Percentiles rank a stretch among this genome's conserved stretches.
Conservation (phyloP, 2,797 vertebrate species). For the Lutjanus argentimaculatus region DNA sequence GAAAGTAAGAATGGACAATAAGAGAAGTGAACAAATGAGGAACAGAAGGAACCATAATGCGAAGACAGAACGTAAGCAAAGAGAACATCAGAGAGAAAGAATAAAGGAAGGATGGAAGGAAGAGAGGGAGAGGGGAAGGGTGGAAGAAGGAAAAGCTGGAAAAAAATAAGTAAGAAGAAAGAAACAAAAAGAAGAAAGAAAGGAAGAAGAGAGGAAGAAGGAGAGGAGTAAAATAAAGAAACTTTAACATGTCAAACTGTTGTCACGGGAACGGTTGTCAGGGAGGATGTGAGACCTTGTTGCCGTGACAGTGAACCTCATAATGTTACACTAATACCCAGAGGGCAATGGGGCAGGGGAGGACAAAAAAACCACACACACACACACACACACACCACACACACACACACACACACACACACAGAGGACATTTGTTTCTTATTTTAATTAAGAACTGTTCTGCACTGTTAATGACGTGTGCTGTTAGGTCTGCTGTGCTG, state of each 20-base stretch:
- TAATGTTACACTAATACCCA: constrained; percentile 22
- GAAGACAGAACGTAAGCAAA: background rate
- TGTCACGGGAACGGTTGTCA: background rate
- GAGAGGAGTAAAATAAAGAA: too few species aligned
- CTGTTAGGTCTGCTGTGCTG: background rate
- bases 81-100: too few species aligned
- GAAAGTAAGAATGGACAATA: background rate
- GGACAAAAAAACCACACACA: too few species aligned
- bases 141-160: too few species aligned
- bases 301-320: background rate
- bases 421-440: background rate
- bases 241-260: constrained; percentile 5
- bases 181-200: too few species aligned
- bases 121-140: too few species aligned
- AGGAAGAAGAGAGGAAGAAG: too few species aligned
- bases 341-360: constrained; percentile 14
- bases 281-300: constrained; percentile 1
- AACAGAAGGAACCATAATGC: background rate
- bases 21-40: background rate
- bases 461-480: background rate
- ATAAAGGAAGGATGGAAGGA: background rate
- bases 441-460: background rate
- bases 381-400: constrained; percentile 3
- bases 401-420: background rate
- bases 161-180: rapidly evolving